phyloP scores from a whole-genome alignment of 2,888 invertebrate genomes.

The Andricus quercusramuli region DNA sequence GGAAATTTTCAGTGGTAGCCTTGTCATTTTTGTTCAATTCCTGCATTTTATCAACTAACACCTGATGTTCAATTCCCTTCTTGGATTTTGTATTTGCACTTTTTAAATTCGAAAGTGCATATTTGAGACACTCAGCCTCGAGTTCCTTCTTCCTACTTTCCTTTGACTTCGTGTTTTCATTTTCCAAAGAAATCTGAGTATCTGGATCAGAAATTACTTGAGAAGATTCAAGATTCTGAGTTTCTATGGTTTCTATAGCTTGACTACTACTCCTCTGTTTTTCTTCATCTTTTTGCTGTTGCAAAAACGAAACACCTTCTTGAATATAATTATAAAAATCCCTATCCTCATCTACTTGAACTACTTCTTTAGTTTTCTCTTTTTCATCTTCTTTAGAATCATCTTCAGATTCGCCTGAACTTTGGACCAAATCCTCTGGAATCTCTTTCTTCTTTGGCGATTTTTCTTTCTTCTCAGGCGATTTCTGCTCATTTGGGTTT shows the following conservation, averaged over 20 bases:
- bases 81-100: slow-evolving; percentile 4
- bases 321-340: slow-evolving; percentile 2
- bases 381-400: slow-evolving; percentile 4
- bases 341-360: not conserved
- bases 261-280: not conserved
- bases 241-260: not conserved
- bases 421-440: not conserved
- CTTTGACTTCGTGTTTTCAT: not conserved
- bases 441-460: not conserved
- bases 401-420: not conserved
- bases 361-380: not conserved
- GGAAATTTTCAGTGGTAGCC: not conserved
- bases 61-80: slow-evolving; percentile 26
- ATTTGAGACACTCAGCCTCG: not conserved
- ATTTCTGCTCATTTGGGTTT: slow-evolving; percentile 2
- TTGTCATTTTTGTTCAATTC: not conserved
- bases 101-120: slow-evolving; percentile 1
- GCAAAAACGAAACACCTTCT: not conserved
- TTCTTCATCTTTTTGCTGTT: not conserved
- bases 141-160: not conserved
- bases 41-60: slow-evolving; percentile 2
- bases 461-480: slow-evolving; percentile 9
- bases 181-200: not conserved
- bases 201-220: slow-evolving; percentile 18
- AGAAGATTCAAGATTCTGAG: not conserved